phyloP scores from a whole-genome alignment of 92 coral and sea anemone species.

The Actinernus sp. region DNA sequence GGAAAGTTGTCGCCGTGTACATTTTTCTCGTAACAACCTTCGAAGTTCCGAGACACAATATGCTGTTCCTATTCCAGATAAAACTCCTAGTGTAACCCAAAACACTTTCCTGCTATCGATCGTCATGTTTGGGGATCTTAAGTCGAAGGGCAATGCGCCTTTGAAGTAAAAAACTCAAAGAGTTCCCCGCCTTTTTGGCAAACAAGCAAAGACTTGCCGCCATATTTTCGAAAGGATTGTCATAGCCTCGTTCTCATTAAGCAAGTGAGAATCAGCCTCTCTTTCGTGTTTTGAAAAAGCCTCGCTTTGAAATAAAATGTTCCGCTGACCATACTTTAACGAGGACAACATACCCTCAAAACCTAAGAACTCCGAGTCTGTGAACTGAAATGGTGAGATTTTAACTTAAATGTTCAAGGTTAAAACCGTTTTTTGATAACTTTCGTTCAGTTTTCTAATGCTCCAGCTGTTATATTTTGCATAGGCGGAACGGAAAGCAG shows the following conservation, averaged over 20 bases:
- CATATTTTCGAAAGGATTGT: conserved; percentile 52
- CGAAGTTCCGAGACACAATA: conserved; percentile 77
- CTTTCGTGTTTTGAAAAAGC: no score
- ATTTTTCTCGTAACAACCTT: conserved; percentile 73
- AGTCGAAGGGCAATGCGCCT: neutral
- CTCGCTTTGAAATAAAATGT: no score
- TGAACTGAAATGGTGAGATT: no score
- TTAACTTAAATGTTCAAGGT: no score
- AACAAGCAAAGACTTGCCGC: conserved; percentile 65
- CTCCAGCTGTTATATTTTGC: no score
- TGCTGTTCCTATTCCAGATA: conserved; percentile 88
- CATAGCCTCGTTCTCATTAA: neutral
- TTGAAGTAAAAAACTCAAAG: conserved; percentile 7
- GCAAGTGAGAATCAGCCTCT: no score
- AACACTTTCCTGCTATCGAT: conserved; percentile 58
- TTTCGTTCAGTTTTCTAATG: no score
- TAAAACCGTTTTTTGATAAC: no score
- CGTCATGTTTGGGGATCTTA: conserved; percentile 41
- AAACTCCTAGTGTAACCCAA: conserved; percentile 75
- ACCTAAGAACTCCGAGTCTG: no score
- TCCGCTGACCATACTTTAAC: no score
- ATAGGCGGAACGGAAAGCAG: conserved; percentile 97
- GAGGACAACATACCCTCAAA: no score
- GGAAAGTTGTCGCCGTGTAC: conserved; percentile 75
- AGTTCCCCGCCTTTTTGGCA: neutral